A percentile compares a stretch with the other conserved stretches of the same genome.
phyloP scores from a whole-genome alignment of 2,888 invertebrate genomes.

The Xanthorhoe designata region DNA sequence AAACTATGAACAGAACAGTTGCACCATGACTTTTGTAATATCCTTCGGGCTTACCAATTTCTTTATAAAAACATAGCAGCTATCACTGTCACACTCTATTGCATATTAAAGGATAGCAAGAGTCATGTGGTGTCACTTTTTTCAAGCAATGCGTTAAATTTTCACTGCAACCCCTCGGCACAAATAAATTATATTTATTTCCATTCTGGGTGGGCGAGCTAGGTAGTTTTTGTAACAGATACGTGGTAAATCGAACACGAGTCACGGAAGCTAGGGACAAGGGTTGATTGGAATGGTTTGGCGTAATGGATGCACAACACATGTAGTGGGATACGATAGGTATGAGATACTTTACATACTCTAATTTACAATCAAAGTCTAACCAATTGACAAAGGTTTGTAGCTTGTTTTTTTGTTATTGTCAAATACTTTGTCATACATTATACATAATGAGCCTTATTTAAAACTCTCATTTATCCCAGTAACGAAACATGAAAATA shows the following conservation, averaged over 20 bases:
- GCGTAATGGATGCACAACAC: constrained; percentile 62
- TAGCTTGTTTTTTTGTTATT: not conserved
- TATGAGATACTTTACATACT: not conserved
- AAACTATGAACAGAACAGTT: constrained; percentile 68
- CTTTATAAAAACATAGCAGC: constrained; percentile 54
- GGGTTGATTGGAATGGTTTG: constrained; percentile 68
- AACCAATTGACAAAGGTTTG: not conserved
- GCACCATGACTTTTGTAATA: constrained; percentile 75
- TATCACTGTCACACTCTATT: constrained; percentile 55
- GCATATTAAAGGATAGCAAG: constrained; percentile 61
- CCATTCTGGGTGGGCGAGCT: constrained; percentile 78
- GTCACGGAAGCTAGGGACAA: constrained; percentile 78
- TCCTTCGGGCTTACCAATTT: constrained; percentile 61
- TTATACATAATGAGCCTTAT: no score
- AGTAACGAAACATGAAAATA: no score
- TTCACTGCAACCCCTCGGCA: constrained; percentile 78
- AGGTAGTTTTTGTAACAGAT: constrained; percentile 69
- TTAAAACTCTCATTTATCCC: no score
- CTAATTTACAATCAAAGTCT: not conserved
- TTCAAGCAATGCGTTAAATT: constrained; percentile 74
- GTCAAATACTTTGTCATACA: not conserved
- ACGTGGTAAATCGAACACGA: constrained; percentile 64
- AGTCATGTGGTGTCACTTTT: constrained; percentile 76
- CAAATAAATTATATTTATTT: constrained; percentile 82
- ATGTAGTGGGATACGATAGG: constrained; percentile 51